Evolutionary conservation across 2,797 vertebrate genomes (phyloP), one percentile per base, ranked within the genome.

Genomic region (Scolopax bukidnonensis): DNA sequence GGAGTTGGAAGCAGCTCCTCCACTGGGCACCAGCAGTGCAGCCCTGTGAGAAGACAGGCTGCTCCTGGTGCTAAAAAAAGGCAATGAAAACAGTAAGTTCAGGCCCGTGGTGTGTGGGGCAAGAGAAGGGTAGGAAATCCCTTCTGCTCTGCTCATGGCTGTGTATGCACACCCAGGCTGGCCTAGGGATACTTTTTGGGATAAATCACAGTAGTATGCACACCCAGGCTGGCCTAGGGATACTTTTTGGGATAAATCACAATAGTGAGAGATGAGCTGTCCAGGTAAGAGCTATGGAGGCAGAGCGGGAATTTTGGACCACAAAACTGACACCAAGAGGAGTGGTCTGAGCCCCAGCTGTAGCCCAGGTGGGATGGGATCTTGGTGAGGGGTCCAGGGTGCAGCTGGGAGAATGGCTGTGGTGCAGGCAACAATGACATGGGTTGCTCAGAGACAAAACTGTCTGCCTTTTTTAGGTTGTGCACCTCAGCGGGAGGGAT

Each of bases 211-310:
- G 45, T 5, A 47, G 23, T 15, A 13, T 28, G 38, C 20, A 6
- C n/a, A 10, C 19, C 3, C 1, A 24, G 27, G 50, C 23, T 89
- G 43, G 8, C 1, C 7, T 7, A 4, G 28, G 47, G 47, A 57
- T 8, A 3, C 8, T 36, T 69, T 23, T 36, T 20, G 36, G 84
- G n/a, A 21, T 24, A 63, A 50, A 32, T 68, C 36, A 36, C 17
- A 23, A 41, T 5, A 47, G 36, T 19, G 65, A 84, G 28, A 84
- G 32, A 53, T 0, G 6, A 89, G 6, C 20, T 51, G 47, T 36
- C 16, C 1, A 6, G 32, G 4, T 0, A 23, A 8, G 21, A 76
- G 33, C 23, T 56, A n/a, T 0, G 4, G 24, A 23, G 24, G 17
- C 24, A 84, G 61, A 60, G 14, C 0, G 0, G 12, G 41, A 38